Base-by-base conservation (phyloP, 2,113 vertebrate species). In the Aspidoscelis tigris region DNA sequence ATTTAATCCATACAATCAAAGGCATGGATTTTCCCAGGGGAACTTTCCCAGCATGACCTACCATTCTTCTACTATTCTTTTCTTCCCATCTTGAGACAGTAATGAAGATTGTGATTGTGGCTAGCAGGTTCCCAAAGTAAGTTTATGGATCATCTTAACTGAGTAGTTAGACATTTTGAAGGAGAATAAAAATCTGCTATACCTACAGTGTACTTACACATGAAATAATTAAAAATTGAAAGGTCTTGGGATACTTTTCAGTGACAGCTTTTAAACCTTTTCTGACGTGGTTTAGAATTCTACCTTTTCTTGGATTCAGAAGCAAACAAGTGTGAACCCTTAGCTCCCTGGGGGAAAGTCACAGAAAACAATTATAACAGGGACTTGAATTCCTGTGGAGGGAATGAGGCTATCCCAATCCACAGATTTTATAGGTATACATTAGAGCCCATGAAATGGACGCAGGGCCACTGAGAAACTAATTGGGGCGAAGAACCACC, bases 1-100 rank as follows among this genome's bases (percentile, higher is more conserved):
- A 76, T 84, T 87, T 89, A 88, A 87, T 82, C 83, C 92, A 76
- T 85, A 44, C 87, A 58, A 22, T 74, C n/a, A 18, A 24, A 41
- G 74, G 44, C 83, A 73, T 66, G 58, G 21, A 12, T 80, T 53
- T 53, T 65, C 33, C 33, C 33, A 33, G 33, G 33, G 33, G 33
- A 33, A 33, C 33, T 33, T 33, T 33, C 33, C 76, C 69, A 53
- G 50, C 61, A 64, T 41, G 65, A 22, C 22, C 58, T 79, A 58
- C 26, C 22, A 73, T 74, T 74, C 70, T 85, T 70, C 80, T 79
- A 55, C 24, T 24, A 53, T 20, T 74, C 58, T 76, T 39, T 76
- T 83, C 76, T 66, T 74, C 83, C 58, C 77, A 55, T 80, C 58
- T 14, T 50, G 76, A 74, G 77, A 58, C 58, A 66, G n/a, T 53